A percentile compares a stretch with the other conserved stretches of the same genome.
phyloP scores from a whole-genome alignment of 2,888 invertebrate species.

The Nasonovia ribisnigri region DNA sequence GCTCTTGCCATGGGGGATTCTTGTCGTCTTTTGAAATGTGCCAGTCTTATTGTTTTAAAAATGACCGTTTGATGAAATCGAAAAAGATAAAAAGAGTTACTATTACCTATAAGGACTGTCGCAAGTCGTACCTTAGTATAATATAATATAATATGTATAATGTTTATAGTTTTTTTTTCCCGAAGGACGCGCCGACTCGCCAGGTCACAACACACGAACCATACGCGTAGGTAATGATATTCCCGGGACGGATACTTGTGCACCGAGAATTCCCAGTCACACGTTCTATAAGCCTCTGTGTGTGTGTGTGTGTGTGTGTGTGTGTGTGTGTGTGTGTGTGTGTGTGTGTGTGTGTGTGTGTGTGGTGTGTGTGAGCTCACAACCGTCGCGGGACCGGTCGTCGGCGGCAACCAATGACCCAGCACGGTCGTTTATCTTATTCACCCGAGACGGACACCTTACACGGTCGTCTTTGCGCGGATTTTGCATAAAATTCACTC shows the following conservation, averaged over 20 bases:
- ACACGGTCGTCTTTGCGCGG: constrained; percentile 47
- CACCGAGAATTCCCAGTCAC: constrained; percentile 30
- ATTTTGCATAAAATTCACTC: constrained; percentile 55
- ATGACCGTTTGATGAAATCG: background rate
- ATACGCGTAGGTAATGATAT: background rate
- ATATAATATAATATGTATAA: background rate
- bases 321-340: background rate
- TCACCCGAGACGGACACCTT: constrained; percentile 55
- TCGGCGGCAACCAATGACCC: constrained; percentile 27
- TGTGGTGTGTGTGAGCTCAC: background rate
- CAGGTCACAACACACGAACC: background rate
- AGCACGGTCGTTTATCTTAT: constrained; percentile 48
- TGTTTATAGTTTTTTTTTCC: background rate
- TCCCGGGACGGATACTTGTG: background rate
- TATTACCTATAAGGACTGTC: background rate
- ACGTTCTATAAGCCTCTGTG: background rate
- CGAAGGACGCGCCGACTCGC: background rate
- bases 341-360: constrained; percentile 1
- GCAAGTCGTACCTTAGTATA: background rate
- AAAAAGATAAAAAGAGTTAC: too few species aligned
- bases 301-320: constrained; percentile 10
- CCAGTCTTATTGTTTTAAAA: background rate
- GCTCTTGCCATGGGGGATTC: background rate
- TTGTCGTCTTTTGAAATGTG: background rate
- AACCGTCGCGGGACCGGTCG: constrained; percentile 43